Base-by-base conservation (phyloP, 2,797 vertebrate species). In the Cottoperca gobio region DNA sequence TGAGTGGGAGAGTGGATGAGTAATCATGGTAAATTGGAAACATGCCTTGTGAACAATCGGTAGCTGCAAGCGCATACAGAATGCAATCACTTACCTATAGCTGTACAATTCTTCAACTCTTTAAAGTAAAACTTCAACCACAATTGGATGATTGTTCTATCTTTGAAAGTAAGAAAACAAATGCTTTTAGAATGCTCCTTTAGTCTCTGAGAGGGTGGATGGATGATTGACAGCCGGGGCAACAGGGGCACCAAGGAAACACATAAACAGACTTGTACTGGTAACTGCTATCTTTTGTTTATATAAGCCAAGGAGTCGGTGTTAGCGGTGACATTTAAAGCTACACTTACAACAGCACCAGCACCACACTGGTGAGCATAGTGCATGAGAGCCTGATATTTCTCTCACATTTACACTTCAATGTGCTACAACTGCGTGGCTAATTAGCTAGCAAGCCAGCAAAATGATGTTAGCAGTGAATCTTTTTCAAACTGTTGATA, bases 1-100 rank as follows among this genome's bases (percentile, higher is more conserved):
- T 79, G 73, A 88, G 78, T 73, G 63, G 71, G 81, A 82, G 73
- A 87, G 88, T 69, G 79, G 73, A 76, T 83, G 84, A 91, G 81
- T 80, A 86, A 88, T 89, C 80, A 60, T 26, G 37, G 61, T 9
- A 83, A 86, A 86, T 70, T 86, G 82, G 79, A 87, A 77, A 84
- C 63, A 63, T 83, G 83, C 59, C 82, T 65, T n/a, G 65, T 70
- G 75, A 82, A 83, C 80, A 79, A 83, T 85, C 31, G 4, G 53
- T 73, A 57, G 78, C 84, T 83, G 69, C 42, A 8, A 81, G 78
- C 45, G 33, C 55, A 64, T 13, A 48, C 37, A 66, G 45, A 76
- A 64, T 49, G 69, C 55, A 67, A 59, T 84, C 67, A 48, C 40
- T 42, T 70, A 76, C 62, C 58, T 57, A 37, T 17, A 57, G 50